Evolutionary conservation across 2,797 vertebrate species (phyloP).

Genomic region (Ibycter americanus): DNA sequence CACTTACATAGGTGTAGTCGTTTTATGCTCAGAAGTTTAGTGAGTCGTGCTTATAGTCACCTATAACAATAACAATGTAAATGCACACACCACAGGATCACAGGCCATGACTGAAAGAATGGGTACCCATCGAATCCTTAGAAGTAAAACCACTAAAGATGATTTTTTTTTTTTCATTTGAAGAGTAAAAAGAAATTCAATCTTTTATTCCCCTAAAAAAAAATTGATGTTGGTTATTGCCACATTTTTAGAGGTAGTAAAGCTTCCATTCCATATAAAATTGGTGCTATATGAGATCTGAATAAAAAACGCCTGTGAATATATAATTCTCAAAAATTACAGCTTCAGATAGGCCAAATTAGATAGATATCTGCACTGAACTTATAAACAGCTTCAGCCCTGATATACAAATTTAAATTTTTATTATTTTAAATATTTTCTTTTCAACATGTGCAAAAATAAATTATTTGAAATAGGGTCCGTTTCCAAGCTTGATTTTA

Average conservation of each 20-base stretch:
- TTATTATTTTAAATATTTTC: not conserved
- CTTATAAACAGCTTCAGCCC: not conserved
- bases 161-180: not conserved
- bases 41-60: not conserved
- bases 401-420: not conserved
- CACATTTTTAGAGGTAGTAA: not conserved
- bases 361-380: not conserved
- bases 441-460: not conserved
- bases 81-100: not conserved
- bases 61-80: not conserved
- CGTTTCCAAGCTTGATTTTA: not conserved
- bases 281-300: not conserved
- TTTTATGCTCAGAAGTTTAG: not conserved
- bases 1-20: not conserved
- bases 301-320: not conserved
- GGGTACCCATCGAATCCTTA: not conserved
- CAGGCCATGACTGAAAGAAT: not conserved
- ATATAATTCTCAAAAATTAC: not conserved
- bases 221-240: not conserved
- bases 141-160: not conserved
- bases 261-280: not conserved
- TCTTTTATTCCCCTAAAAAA: not conserved
- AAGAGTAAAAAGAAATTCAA: not conserved
- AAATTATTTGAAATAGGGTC: not conserved
- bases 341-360: not conserved